Evolutionary conservation across 2,888 invertebrate species (phyloP), one percentile per base, ranked within the genome.

Genomic region (Lymantria monacha): DNA sequence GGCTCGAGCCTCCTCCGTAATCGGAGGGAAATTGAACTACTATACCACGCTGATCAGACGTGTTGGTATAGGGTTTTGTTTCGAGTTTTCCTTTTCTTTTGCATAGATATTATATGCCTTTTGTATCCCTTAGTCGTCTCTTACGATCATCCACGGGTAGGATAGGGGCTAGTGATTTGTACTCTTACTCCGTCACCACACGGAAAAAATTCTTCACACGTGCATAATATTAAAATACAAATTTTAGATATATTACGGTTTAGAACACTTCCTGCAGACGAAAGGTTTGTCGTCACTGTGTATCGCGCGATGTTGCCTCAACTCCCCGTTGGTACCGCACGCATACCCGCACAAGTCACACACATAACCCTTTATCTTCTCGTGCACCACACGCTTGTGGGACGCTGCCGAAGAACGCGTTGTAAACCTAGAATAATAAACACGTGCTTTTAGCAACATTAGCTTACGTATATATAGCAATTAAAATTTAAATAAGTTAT

Each of bases 261-360:
- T 92, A 37, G 81, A 76, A 63, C 93, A 93, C 46, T 87, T 87
- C 48, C 77, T 77, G 78, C 93, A 93, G 31, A 81, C 83, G 76
- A 84, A 92, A 3, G 91, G 92, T 61, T 92, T 92, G 62, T 89
- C 92, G 63, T 92, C 92, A 75, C 92, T 92, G 72, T 93, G 93
- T 61, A 92, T 92, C 53, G 92, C 92, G 63, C 92, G 84, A 67
- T 93, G 93, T 63, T 93, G 92, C 1, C 91, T 85, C 69, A 93
- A 76, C 72, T 92, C 92, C 47, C 92, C 92, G 73, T 88, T 89
- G 55, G 92, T 92, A 48, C 92, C 92, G 75, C 93, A 93, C 63
- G 92, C 90, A 76, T 92, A 92, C 5, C 92, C 92, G 76, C 93
- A 93, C 63, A 88, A 76, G 66, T 92, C 92, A 73, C 93, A 93